Base-by-base conservation (phyloP, 1,140 invertebrate species). In the Triops longicaudatus region DNA sequence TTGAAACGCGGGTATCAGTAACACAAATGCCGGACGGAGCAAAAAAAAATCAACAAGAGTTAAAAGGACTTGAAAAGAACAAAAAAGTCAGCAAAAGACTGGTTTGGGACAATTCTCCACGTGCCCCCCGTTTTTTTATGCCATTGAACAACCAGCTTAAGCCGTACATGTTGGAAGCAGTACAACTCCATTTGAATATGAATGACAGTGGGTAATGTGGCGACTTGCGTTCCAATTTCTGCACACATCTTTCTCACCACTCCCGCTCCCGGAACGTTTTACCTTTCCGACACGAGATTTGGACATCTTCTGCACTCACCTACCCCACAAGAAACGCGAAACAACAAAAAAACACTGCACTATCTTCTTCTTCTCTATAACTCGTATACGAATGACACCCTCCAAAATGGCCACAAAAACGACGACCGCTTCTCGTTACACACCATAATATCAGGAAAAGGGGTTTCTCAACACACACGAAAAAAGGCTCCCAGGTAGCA, bases 171-270 rank as follows among this genome's bases (percentile, higher is more conserved):
- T 63, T 14, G 14, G 50, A 6, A 7, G 31, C 31, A 37, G n/a
- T 63, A 63, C 50, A 63, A 63, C 50, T 63, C 50, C 50, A 63
- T 63, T 63, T 63, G 50, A 63, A 63, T 63, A 63, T 63, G 50
- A 63, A 63, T 63, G 50, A 1, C 50, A 17, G 50, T 63, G n/a
- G n/a, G 17, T 63, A 63, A 22, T 63, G 50, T 63, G 17, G 10
- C 10, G 50, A 63, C 50, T 63, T 63, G 17, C 50, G 50, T 63
- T 63, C 50, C 14, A 63, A 63, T 63, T 63, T 63, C 50, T 17
- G 50, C 14, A 63, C 50, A 14, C 50, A 14, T 22, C 10, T 14
- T 63, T 37, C 31, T 4, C 31, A 37, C 31, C 31, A 37, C 31
- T 37, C 31, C 31, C 31, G 31, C 31, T 37, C 31, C 31, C 7